A percentile compares a stretch with the other conserved stretches of the same genome.
Evolutionary conservation across 2,888 invertebrate genomes (phyloP).

Genomic region (Aproaerema taeniolella): DNA sequence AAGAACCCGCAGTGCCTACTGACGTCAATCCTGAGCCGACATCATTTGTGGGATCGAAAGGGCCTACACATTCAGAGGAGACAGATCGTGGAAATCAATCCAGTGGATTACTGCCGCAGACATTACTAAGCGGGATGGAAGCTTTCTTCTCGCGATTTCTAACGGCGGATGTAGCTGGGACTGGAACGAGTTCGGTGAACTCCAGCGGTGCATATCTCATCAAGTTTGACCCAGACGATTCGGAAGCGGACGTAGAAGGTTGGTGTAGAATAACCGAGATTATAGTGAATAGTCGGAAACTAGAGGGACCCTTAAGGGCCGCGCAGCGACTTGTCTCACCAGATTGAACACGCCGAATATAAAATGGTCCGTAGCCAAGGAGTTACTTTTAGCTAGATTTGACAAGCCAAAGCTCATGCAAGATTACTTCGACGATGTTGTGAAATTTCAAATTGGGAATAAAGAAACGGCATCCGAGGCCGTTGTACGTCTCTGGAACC

Average conservation of each 20-base stretch:
- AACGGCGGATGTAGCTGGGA: neutral
- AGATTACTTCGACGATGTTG: slow-evolving; percentile 16
- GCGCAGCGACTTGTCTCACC: slow-evolving; percentile 11
- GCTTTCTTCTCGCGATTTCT: neutral
- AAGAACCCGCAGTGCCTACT: neutral
- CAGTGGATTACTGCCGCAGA: neutral
- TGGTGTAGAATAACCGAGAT: slow-evolving; percentile 23
- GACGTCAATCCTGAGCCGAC: neutral
- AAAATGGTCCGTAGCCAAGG: slow-evolving; percentile 12
- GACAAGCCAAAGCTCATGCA: too few relatives aligned
- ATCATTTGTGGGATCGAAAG: neutral
- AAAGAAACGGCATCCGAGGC: slow-evolving; percentile 15
- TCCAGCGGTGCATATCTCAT: neutral
- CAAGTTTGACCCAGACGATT: slow-evolving; percentile 1
- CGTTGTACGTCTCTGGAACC: neutral
- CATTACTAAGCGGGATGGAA: neutral
- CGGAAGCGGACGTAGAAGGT: slow-evolving; percentile 24
- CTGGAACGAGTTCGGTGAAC: too few relatives aligned
- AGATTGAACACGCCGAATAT: slow-evolving; percentile 8
- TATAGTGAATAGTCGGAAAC: slow-evolving; percentile 13
- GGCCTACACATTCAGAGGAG: neutral
- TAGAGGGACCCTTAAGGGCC: slow-evolving; percentile 19
- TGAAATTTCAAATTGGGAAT: slow-evolving; percentile 15
- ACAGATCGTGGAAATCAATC: neutral
- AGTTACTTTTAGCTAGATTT: slow-evolving; percentile 15